A percentile compares a stretch with the other conserved stretches of the same genome.
phyloP scores from a whole-genome alignment of 2,113 vertebrate genomes.

The Perognathus longimembris region DNA sequence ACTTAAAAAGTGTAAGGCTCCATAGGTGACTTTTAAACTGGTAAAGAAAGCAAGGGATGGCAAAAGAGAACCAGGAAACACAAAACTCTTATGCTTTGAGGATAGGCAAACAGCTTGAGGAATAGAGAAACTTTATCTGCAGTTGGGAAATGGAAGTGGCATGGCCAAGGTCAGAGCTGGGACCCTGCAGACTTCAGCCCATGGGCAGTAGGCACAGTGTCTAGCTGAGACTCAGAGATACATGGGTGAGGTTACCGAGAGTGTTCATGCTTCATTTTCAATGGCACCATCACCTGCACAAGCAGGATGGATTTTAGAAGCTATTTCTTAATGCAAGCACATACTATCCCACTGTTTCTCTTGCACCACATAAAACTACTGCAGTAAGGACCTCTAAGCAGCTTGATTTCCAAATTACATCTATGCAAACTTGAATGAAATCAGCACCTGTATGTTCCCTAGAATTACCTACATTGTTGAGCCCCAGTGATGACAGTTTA shows the following conservation, averaged over 20 bases:
- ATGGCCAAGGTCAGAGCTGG: background rate
- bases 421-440: background rate
- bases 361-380: background rate
- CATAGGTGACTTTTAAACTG: background rate
- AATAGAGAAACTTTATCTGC: background rate
- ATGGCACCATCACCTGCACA: background rate
- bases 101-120: background rate
- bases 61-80: background rate
- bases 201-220: background rate
- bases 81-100: background rate
- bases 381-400: background rate
- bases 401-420: conserved; percentile 27
- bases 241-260: background rate
- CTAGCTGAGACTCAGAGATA: background rate
- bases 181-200: background rate
- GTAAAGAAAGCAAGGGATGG: background rate
- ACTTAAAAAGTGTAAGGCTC: background rate
- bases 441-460: background rate
- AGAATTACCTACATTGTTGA: background rate
- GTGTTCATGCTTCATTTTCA: background rate
- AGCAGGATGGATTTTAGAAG: background rate
- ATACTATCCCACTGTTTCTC: background rate
- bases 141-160: background rate
- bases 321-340: background rate
- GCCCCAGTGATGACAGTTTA: background rate